phyloP scores from a whole-genome alignment of 2,888 invertebrate genomes.

The Microctonus brassicae region DNA sequence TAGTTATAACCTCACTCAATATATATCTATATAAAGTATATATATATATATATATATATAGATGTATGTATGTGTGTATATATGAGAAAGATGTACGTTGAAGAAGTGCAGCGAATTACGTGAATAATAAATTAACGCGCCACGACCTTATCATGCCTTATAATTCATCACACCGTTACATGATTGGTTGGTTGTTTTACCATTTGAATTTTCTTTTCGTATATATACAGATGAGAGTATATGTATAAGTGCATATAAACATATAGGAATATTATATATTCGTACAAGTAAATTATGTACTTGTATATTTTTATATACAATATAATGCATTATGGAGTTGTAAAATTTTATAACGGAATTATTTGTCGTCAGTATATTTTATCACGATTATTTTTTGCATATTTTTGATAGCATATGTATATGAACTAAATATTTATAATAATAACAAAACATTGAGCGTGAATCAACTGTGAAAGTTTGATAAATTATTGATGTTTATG shows the following conservation, averaged over 20 bases:
- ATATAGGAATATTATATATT: neutral
- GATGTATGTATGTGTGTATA: neutral
- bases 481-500: conserved; percentile 4
- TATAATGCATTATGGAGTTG: conserved; percentile 57
- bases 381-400: conserved; percentile 12
- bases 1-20: neutral
- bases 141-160: conserved; percentile 67
- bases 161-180: conserved; percentile 66
- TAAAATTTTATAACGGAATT: conserved; percentile 58
- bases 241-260: conserved; percentile 6
- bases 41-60: neutral
- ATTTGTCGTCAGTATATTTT: conserved; percentile 33
- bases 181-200: conserved; percentile 47
- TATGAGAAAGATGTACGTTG: neutral
- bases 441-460: conserved; percentile 1
- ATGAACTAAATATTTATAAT: no score
- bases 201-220: neutral
- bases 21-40: neutral
- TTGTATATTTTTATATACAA: neutral
- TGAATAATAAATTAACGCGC: conserved; percentile 66
- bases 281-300: neutral
- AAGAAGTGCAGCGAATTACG: conserved; percentile 52
- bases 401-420: no score
- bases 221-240: neutral
- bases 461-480: conserved; percentile 42